These are phyloP conservation scores for Prionailurus bengalensis DNA, from an alignment of 2,113 vertebrate genomes.

Conservation along the genomic window DNA sequence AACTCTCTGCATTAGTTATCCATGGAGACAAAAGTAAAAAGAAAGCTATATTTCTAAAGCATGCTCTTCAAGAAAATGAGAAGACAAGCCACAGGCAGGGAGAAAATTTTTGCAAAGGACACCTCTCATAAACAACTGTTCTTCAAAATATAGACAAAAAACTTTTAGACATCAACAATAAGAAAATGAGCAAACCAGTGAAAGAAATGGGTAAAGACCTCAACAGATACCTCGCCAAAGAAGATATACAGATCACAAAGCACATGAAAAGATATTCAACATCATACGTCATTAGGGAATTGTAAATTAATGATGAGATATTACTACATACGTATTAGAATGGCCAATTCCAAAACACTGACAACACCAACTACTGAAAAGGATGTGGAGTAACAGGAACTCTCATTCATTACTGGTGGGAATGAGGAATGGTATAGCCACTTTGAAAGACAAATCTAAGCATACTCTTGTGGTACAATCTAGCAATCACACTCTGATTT, in stretches of 20 bases:
- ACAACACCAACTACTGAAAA: not conserved
- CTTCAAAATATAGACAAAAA: not conserved
- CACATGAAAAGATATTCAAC: not conserved
- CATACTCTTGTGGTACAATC: not conserved
- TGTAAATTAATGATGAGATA: not conserved
- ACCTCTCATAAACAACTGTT: not conserved
- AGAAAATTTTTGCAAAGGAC: constrained; percentile 28
- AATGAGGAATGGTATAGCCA: not conserved
- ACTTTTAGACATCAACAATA: not conserved
- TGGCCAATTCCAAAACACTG: not conserved
- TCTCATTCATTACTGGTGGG: not conserved
- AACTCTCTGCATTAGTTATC: not conserved
- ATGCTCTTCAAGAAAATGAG: not conserved
- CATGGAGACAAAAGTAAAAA: not conserved
- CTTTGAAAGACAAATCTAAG: not conserved
- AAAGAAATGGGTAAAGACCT: not conserved
- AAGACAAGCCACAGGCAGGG: not conserved
- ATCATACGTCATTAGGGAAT: not conserved
- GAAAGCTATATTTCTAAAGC: not conserved
- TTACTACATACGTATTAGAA: not conserved
- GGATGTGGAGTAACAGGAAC: not conserved
- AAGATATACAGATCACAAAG: not conserved
- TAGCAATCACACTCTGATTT: not conserved
- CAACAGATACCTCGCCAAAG: not conserved
- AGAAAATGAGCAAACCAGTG: not conserved